A percentile compares a stretch with the other conserved stretches of the same genome.
These are phyloP conservation scores for Musca vetustissima DNA, from an alignment of 1,140 invertebrate genomes.

Conservation along the genomic window DNA sequence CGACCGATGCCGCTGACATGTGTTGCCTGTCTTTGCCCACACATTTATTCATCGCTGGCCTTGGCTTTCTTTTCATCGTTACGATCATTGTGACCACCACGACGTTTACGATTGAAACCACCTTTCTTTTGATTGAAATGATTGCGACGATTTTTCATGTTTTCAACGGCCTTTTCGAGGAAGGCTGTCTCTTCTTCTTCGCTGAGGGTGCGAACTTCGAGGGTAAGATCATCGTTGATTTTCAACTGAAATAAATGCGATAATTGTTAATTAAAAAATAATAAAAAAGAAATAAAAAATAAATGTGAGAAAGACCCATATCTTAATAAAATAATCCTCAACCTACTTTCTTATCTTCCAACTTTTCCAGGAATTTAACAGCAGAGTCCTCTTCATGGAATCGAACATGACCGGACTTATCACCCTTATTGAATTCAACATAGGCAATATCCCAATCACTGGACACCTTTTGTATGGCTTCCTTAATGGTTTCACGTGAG, in stretches of 20 bases:
- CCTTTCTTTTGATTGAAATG: conserved; percentile 46
- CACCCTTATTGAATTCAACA: conserved; percentile 74
- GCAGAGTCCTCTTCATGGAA: conserved; percentile 71
- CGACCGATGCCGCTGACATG: too few species aligned
- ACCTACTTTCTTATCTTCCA: conserved; percentile 62
- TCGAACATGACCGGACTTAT: conserved; percentile 71
- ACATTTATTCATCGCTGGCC: neutral
- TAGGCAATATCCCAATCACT: conserved; percentile 67
- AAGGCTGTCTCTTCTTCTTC: conserved; percentile 72
- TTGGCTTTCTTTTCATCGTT: conserved; percentile 38
- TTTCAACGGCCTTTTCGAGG: conserved; percentile 64
- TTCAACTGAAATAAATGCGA: conserved; percentile 35
- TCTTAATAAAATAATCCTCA: too few species aligned
- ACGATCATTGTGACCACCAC: conserved; percentile 42
- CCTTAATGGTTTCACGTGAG: conserved; percentile 71
- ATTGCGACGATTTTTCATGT: conserved; percentile 62
- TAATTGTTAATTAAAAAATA: neutral
- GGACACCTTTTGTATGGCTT: conserved; percentile 62
- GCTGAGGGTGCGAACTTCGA: conserved; percentile 63
- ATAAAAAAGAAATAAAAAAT: too few species aligned
- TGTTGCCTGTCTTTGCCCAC: too few species aligned
- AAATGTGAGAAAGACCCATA: too few species aligned
- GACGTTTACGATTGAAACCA: conserved; percentile 52
- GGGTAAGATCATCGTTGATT: conserved; percentile 59
- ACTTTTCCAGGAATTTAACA: conserved; percentile 65